Base-by-base conservation (phyloP, 2,888 invertebrate genomes). In the Oligia latruncula region DNA sequence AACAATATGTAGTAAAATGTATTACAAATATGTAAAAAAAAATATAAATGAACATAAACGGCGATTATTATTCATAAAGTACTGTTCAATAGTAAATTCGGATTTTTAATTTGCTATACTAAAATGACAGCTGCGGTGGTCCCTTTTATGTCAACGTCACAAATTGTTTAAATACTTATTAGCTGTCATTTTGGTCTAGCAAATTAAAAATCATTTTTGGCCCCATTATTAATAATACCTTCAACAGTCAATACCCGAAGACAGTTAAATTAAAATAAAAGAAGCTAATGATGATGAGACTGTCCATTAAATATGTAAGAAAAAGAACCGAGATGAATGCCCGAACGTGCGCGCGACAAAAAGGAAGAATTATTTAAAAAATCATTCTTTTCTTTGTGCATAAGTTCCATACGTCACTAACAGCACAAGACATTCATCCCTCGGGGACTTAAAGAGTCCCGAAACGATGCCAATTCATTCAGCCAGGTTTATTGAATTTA, bases 311-410 rank as follows among this genome's bases (percentile, higher is more conserved):
- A 17, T 13, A 49, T 15, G 6, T 40, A 55, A 70, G 17, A 58
- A 43, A 66, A 58, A 43, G 20, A 64, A 80, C 15, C 23, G 13
- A 64, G 23, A 62, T 80, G 71, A 83, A 84, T 74, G 52, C 20
- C 55, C 5, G 40, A 64, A 66, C 81, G 70, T 84, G 66, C 43
- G 40, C 17, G 29, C 60, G 40, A 84, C 64, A 81, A 81, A 71
- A 66, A 60, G 35, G 6, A 58, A 23, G 13, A 67, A 55, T 43
- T 0, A 58, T 67, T 75, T 35, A 29, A 68, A 62, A 64, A 55
- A 0, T 17, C 3, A 29, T 64, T 55, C 23, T 60, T 52, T 79
- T 65, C 8, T 20, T 79, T 29, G 29, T n/a, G 13, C 40, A 9
- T 40, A 67, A 17, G 23, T 71, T 73, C 58, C 72, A 71, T 29